Base-by-base conservation (phyloP, 2,113 vertebrate species). In the Gobius niger region DNA sequence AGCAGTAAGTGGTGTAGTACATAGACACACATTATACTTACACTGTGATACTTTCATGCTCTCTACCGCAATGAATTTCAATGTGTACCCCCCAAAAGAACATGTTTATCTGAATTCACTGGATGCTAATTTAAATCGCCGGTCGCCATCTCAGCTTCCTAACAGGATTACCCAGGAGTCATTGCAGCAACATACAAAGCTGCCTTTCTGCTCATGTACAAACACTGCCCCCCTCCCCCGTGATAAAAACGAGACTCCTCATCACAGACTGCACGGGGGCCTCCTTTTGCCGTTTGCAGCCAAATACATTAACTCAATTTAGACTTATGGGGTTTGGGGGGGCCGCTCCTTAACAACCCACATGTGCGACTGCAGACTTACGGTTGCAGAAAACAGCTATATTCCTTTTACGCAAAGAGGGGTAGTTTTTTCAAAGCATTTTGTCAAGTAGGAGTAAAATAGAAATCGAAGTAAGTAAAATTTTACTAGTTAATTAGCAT, bases 251-350 rank as follows among this genome's bases (percentile, higher is more conserved):
- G 83, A 84, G 78, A 87, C 78, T 85, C 75, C 82, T 81, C 82
- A 85, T 89, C 86, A 81, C 63, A 73, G 84, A 78, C 73, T 73
- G 76, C 74, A 60, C 73, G 62, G 0, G 56, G 84, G 84, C 76
- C 80, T 77, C 82, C 75, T 82, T 70, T 79, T 76, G 52, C 52
- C 1, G 7, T 19, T 68, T 61, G 76, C 75, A 63, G 63, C 65
- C 78, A 88, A 85, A 88, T 85, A 81, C 84, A 88, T 87, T 77
- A 81, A 90, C 85, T 88, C 86, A 85, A 84, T 89, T 86, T 90
- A 82, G 82, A 82, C 75, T 82, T 86, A 34, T 34, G 83, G 65
- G 78, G 70, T 82, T 85, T 81, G 87, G 74, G 67, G 87, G 74
- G 67, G 69, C 44, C 24, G n/a, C 60, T 5, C 68, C 63, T 52